phyloP scores from a whole-genome alignment of 2,797 vertebrate species.

The Rhabdophis nuchalis region DNA sequence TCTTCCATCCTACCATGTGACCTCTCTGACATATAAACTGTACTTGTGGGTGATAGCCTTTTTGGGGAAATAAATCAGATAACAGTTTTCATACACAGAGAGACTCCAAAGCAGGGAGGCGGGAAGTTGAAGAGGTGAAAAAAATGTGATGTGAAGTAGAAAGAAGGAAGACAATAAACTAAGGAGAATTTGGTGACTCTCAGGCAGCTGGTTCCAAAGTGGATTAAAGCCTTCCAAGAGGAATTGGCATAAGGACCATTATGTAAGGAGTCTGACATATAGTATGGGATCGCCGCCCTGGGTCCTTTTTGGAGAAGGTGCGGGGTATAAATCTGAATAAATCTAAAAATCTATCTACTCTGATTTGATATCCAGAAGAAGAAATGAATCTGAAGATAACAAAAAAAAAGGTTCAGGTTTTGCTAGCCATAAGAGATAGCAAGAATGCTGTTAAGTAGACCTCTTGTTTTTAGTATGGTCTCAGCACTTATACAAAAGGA shows the following conservation, averaged over 20 bases:
- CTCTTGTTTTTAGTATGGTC: not conserved
- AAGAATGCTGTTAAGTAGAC: not conserved
- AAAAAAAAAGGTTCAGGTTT: not conserved
- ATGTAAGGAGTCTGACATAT: not conserved
- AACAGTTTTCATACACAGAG: not conserved
- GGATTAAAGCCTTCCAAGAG: not conserved
- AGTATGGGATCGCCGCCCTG: too few species aligned
- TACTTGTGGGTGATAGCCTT: not conserved
- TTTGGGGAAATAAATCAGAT: not conserved
- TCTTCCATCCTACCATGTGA: not conserved
- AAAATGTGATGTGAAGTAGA: not conserved
- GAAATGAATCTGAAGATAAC: not conserved
- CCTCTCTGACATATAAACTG: not conserved
- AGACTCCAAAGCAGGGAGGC: not conserved
- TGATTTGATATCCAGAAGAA: not conserved
- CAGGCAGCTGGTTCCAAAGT: not conserved
- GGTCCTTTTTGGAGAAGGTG: too few species aligned
- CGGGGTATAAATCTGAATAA: too few species aligned
- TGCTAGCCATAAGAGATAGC: not conserved
- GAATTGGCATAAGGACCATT: not conserved
- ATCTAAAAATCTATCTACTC: not conserved
- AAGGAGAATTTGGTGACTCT: not conserved
- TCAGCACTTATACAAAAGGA: not conserved
- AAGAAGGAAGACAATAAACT: not conserved
- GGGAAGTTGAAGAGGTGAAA: not conserved